Conservation (phyloP, 2,888 invertebrate species). For the Cosmia pyralina region DNA sequence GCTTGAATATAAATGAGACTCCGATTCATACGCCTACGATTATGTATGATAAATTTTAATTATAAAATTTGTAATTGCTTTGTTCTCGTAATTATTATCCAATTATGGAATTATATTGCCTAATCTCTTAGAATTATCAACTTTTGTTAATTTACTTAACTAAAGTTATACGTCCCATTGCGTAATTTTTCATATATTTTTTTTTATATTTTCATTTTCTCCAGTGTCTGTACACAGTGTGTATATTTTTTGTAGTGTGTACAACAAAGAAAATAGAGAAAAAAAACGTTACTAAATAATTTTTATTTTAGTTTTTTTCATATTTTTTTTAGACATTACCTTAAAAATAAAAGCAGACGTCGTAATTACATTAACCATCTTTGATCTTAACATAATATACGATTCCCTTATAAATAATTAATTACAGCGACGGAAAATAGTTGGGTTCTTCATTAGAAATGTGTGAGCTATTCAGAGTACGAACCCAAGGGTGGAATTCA, state of each 20-base stretch:
- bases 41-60: conserved; percentile 2
- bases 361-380: conserved; percentile 4
- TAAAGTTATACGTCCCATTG: no score
- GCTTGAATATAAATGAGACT: conserved; percentile 5
- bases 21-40: background rate
- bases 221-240: no score
- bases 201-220: no score
- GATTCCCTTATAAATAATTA: conserved; percentile 53
- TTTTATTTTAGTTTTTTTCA: no score
- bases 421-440: conserved; percentile 50
- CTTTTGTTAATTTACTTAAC: background rate
- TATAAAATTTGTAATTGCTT: conserved; percentile 24
- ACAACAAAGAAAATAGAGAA: no score
- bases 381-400: conserved; percentile 33
- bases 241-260: no score
- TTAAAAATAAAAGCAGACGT: conserved; percentile 1
- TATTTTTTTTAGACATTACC: background rate
- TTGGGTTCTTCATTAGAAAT: conserved; percentile 62
- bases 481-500: conserved; percentile 57
- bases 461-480: conserved; percentile 61
- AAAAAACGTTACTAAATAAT: no score
- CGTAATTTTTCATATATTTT: no score
- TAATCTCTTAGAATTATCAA: conserved; percentile 6
- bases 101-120: conserved; percentile 9
- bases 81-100: conserved; percentile 2